These are phyloP conservation scores for Drosophila nikananu DNA, from an alignment of 1,140 invertebrate genomes.

Conservation along the genomic window DNA sequence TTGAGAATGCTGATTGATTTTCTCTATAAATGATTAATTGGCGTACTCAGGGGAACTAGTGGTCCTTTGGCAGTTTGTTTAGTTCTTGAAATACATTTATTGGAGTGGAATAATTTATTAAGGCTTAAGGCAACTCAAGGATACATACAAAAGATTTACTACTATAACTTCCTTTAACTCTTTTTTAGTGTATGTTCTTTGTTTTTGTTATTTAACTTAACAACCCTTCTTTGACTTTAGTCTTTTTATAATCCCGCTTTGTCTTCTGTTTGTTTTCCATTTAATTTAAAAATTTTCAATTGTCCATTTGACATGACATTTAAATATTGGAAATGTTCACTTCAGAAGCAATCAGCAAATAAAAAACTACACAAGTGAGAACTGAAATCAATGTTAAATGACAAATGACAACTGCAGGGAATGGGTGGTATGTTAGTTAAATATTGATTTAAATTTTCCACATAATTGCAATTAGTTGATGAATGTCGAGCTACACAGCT, in stretches of 20 bases:
- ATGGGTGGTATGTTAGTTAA: conserved; percentile 50
- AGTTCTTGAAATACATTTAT: conserved; percentile 24
- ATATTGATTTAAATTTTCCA: conserved; percentile 77
- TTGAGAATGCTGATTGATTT: conserved; percentile 45
- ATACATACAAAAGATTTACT: too few relatives aligned
- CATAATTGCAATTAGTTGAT: conserved; percentile 79
- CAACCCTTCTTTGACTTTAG: not conserved
- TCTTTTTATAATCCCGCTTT: not conserved
- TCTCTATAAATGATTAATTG: conserved; percentile 35
- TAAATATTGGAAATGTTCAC: conserved; percentile 23
- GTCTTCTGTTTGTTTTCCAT: not conserved
- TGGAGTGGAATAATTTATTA: not conserved
- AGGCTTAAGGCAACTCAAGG: not conserved
- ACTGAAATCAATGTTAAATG: conserved; percentile 62
- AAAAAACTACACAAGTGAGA: conserved; percentile 24
- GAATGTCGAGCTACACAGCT: conserved; percentile 50
- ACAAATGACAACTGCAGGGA: conserved; percentile 40
- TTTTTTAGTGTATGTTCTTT: not conserved
- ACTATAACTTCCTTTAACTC: not conserved
- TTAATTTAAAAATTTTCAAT: conserved; percentile 7
- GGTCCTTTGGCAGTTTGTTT: conserved; percentile 17
- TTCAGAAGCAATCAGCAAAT: conserved; percentile 19
- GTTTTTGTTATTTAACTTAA: not conserved
- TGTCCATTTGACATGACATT: not conserved
- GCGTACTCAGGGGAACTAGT: conserved; percentile 1